phyloP scores from a whole-genome alignment of 2,888 invertebrate species.

The Drosophila anomalata region DNA sequence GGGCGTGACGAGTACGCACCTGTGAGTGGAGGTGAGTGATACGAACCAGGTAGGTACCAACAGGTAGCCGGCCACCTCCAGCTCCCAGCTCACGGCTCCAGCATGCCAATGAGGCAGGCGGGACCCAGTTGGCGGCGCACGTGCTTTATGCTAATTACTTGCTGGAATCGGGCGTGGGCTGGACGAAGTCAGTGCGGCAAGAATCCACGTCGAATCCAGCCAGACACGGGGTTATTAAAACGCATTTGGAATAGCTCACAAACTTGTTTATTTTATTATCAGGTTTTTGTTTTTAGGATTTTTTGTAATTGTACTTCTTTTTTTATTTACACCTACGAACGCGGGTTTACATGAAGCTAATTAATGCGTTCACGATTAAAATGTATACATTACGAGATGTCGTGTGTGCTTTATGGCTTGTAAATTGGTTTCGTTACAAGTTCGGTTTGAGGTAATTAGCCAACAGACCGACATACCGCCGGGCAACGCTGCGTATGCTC shows the following conservation, averaged over 20 bases:
- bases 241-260: slow-evolving; percentile 38
- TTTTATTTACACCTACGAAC: slow-evolving; percentile 49
- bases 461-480: slow-evolving; percentile 14
- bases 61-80: slow-evolving; percentile 57
- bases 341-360: slow-evolving; percentile 46
- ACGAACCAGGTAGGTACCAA: slow-evolving; percentile 49
- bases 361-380: slow-evolving; percentile 51
- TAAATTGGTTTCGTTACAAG: slow-evolving; percentile 45
- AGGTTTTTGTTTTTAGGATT: slow-evolving; percentile 2
- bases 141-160: slow-evolving; percentile 77
- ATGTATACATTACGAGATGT: slow-evolving; percentile 43
- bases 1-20: slow-evolving; percentile 68
- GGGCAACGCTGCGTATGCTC: slow-evolving; percentile 68
- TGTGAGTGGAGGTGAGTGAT: slow-evolving; percentile 53
- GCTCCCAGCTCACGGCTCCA: slow-evolving; percentile 11
- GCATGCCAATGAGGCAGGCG: slow-evolving; percentile 71
- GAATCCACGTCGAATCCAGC: slow-evolving; percentile 6
- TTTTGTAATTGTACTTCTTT: slow-evolving; percentile 4
- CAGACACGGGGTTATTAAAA: slow-evolving; percentile 58
- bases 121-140: slow-evolving; percentile 61
- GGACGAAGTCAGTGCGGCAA: slow-evolving; percentile 3
- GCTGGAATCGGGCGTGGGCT: slow-evolving; percentile 70
- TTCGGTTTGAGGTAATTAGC: slow-evolving; percentile 58
- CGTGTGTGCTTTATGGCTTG: slow-evolving; percentile 49
- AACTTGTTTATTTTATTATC: slow-evolving; percentile 36